Evolutionary conservation across 2,888 invertebrate genomes (phyloP), one percentile per base, ranked within the genome.

Genomic region (Dorcus parallelipipedus): DNA sequence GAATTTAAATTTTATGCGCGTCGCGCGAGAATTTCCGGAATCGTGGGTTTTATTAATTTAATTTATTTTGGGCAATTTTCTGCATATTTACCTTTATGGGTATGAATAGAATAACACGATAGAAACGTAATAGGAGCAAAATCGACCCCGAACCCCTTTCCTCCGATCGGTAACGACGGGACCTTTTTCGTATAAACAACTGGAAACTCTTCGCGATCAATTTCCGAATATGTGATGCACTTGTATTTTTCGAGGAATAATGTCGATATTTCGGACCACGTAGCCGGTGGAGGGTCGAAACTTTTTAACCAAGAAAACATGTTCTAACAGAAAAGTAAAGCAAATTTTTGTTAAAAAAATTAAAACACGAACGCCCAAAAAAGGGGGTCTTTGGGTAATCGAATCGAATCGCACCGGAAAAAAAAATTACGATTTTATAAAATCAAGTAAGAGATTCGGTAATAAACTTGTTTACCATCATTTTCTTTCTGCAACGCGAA

Each of bases 201-300:
- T 0, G 88, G 84, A 38, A 73, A 74, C 62, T 81, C 86, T 67
- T 85, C 83, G 64, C 79, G 80, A 71, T 90, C 88, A 52, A 82
- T 71, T 69, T 85, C 86, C 42, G 89, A 89, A 65, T 87, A 83
- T 9, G 88, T 86, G 67, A 89, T 79, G 66, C 81, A 83, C 76
- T 86, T 85, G 49, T 74, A 80, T 47, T 77, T 78, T 67, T 83
- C 82, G 60, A 81, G 73, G 72, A 83, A 86, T 51, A 84, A 73
- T 49, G 73, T 78, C n/a, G 82, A 78, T 14, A 80, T 57, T 60
- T 84, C 82, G 50, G 76, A 75, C 83, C 83, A 84, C 68, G 79
- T 82, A 56, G 80, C 82, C 74, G 79, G 78, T 38, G 75, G 74
- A 63, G 78, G 77, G 69, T 78, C 76, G 71, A 73, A 69, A 60